A percentile compares a stretch with the other conserved stretches of the same genome.
These are phyloP conservation scores for Cavia aperea DNA, from an alignment of 2,113 vertebrate species.

Conservation along the genomic window DNA sequence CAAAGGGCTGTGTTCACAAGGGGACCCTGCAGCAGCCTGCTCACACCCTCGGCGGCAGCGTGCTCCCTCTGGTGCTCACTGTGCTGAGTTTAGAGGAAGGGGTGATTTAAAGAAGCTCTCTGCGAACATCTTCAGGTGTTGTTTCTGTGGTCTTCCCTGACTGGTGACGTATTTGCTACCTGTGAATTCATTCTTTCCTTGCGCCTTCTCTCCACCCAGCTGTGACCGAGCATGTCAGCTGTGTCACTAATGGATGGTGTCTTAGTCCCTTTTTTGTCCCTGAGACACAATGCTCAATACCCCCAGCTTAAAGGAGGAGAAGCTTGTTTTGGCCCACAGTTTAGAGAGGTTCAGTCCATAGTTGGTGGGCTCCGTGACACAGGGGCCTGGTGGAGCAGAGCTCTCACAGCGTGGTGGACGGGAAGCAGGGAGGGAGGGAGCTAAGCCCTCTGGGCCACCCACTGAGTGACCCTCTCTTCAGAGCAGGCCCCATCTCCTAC, in stretches of 20 bases:
- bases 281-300: neutral
- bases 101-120: neutral
- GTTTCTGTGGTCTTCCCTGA: neutral
- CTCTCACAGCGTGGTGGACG: neutral
- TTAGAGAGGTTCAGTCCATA: neutral
- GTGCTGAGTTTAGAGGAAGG: neutral
- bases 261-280: neutral
- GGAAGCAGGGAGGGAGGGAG: neutral
- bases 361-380: neutral
- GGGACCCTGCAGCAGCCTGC: no score
- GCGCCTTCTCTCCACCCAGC: no score
- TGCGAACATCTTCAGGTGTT: neutral
- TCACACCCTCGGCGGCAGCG: rapidly evolving
- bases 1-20: neutral
- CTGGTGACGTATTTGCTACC: rapidly evolving
- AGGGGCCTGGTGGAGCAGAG: neutral
- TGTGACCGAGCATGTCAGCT: neutral
- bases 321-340: neutral
- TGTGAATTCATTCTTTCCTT: neutral
- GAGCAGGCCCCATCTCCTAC: neutral
- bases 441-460: neutral
- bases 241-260: neutral
- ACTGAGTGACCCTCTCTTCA: neutral
- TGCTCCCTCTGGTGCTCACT: rapidly evolving
- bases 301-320: neutral